A percentile compares a stretch with the other conserved stretches of the same genome.
These are phyloP conservation scores for Zygogramma bicolorata DNA, from an alignment of 2,888 invertebrate genomes.

Conservation along the genomic window DNA sequence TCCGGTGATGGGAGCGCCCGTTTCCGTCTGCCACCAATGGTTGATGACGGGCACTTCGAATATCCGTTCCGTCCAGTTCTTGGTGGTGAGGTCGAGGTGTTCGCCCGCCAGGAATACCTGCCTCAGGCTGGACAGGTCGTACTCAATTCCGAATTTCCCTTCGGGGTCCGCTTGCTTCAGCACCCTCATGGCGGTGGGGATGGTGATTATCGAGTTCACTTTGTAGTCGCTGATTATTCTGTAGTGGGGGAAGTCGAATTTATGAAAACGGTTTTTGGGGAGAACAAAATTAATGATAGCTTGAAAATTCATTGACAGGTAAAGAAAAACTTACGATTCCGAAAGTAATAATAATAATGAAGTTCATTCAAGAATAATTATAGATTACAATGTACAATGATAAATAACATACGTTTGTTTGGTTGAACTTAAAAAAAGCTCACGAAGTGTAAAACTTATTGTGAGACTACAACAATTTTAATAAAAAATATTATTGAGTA, in stretches of 20 bases:
- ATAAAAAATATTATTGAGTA: too few species aligned
- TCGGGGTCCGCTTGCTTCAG: constrained; percentile 86
- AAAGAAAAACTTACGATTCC: too few species aligned
- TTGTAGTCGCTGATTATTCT: constrained; percentile 90
- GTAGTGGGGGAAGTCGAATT: constrained; percentile 27
- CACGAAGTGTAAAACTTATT: too few species aligned
- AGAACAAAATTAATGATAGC: not conserved
- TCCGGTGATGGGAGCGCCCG: constrained; percentile 90
- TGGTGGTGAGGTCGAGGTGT: constrained; percentile 92
- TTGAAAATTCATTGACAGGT: too few species aligned
- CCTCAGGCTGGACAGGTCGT: constrained; percentile 78
- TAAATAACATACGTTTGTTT: too few species aligned
- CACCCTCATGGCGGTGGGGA: constrained; percentile 91
- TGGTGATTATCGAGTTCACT: constrained; percentile 87
- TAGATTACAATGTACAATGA: too few species aligned
- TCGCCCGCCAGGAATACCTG: constrained; percentile 90
- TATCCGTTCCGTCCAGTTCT: constrained; percentile 78
- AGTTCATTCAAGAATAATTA: too few species aligned
- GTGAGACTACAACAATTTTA: too few species aligned
- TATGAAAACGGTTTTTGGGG: too few species aligned
- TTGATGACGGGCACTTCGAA: constrained; percentile 85
- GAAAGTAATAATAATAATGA: too few species aligned
- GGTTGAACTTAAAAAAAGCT: too few species aligned
- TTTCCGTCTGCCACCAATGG: constrained; percentile 99
- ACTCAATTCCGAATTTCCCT: constrained; percentile 75